Evolutionary conservation across 2,797 vertebrate species (phyloP).

Genomic region (Falco peregrinus): DNA sequence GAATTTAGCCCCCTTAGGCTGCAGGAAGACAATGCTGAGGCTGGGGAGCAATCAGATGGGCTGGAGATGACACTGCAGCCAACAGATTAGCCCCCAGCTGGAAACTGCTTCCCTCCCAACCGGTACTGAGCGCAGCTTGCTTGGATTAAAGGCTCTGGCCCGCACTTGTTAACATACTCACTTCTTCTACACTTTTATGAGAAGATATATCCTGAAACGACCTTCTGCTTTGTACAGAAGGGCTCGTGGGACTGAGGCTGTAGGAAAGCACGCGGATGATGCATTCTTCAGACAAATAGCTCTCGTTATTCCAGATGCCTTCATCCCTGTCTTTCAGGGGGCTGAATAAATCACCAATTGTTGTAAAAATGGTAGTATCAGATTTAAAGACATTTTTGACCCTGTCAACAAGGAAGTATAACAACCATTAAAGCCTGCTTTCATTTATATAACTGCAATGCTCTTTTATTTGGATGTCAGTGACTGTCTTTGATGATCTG

Average conservation of each 20-base stretch:
- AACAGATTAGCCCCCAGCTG: accelerated
- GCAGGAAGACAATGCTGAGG: background rate
- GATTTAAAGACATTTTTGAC: background rate
- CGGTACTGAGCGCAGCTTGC: background rate
- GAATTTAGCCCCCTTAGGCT: background rate
- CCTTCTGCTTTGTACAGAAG: background rate
- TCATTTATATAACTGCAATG: background rate
- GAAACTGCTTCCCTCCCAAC: background rate
- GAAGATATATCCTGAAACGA: background rate
- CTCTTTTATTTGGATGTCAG: background rate
- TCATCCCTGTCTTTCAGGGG: background rate
- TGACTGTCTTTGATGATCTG: background rate
- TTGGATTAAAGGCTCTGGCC: background rate
- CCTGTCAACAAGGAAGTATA: background rate
- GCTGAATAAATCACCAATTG: background rate
- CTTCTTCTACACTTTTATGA: background rate
- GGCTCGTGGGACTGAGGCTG: background rate
- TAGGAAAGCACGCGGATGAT: background rate
- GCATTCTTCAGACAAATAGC: slow-evolving; percentile 10
- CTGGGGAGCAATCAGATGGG: background rate
- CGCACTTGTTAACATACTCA: background rate
- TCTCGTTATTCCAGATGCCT: background rate
- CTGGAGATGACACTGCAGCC: background rate
- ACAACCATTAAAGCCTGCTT: background rate
- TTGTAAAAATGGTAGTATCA: background rate